Conservation (phyloP, 2,113 vertebrate genomes). For the Petaurus breviceps region DNA sequence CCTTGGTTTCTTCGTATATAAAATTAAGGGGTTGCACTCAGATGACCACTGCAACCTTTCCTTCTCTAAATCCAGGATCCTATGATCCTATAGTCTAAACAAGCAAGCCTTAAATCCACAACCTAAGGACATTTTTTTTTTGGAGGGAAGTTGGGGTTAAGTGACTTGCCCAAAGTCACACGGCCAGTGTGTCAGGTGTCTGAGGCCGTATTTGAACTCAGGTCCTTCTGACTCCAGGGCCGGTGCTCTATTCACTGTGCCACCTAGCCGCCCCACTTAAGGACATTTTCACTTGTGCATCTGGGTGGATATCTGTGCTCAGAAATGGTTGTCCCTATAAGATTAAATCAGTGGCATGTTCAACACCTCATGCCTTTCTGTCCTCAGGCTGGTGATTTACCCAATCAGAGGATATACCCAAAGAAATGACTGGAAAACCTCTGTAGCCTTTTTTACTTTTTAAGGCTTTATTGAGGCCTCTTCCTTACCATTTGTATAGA, state of each 20-base stretch:
- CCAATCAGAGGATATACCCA: not conserved
- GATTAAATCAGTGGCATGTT: not conserved
- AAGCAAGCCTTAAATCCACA: not conserved
- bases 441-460: not conserved
- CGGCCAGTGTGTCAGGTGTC: too few species aligned
- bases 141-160: too few species aligned
- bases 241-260: too few species aligned
- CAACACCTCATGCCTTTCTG: not conserved
- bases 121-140: not conserved
- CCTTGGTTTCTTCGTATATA: not conserved
- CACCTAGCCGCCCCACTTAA: too few species aligned
- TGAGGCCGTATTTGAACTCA: too few species aligned
- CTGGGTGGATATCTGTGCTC: not conserved
- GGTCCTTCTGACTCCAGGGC: too few species aligned
- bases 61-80: not conserved
- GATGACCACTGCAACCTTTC: not conserved
- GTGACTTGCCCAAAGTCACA: too few species aligned
- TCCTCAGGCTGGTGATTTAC: not conserved
- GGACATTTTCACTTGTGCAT: not conserved
- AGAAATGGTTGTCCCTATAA: fast-evolving
- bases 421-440: not conserved
- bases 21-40: not conserved
- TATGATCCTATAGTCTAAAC: not conserved
- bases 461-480: not conserved
- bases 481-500: not conserved